Base-by-base conservation (phyloP, 2,888 invertebrate species). In the Parapristionchus giblindavisi region DNA sequence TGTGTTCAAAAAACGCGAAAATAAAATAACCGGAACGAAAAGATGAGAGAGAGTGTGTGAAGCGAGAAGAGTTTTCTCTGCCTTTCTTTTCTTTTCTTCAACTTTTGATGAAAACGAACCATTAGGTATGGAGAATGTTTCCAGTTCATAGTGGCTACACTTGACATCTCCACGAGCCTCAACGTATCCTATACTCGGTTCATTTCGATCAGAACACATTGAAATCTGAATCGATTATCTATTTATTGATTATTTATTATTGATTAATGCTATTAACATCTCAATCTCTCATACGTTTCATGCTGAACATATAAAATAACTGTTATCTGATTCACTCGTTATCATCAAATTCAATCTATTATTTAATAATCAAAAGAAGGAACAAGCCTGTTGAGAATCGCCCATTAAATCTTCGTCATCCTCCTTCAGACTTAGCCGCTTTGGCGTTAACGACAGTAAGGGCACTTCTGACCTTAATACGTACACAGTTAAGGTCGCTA, bases 401-500 rank as follows among this genome's bases (percentile, higher is more conserved):
- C 36, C 11, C 11, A 61, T 61, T n/a, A 61, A 61, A 38, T 61
- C 61, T 8, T 61, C 61, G 14, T 61, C 61, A 38, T 61, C 61
- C 38, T 61, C 61, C 36, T 61, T 61, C 1, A 21, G 36, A 36
- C n/a, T 14, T 38, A 1, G 36, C 11, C 24, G n/a, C 24, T 29
- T 27, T 21, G 61, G 61, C 36, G 61, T 24, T 8, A 61, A 5
- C n/a, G 2, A 38, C 3, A 61, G 1, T 38, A 61, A 38, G 29
- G 61, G 36, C 36, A 61, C 38, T 17, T 61, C 38, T 14, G 61
- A 61, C 24, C 61, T 61, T 1, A 61, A 61, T 36, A 38, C 38
- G n/a, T n/a, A n/a, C n/a, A n/a, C 6, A n/a, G 36, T 2, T 43
- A 43, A 43, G 43, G 8, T 8, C 43, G 17, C 8, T 43, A 43